phyloP scores from a whole-genome alignment of 2,113 vertebrate genomes.

The Daubentonia madagascariensis region DNA sequence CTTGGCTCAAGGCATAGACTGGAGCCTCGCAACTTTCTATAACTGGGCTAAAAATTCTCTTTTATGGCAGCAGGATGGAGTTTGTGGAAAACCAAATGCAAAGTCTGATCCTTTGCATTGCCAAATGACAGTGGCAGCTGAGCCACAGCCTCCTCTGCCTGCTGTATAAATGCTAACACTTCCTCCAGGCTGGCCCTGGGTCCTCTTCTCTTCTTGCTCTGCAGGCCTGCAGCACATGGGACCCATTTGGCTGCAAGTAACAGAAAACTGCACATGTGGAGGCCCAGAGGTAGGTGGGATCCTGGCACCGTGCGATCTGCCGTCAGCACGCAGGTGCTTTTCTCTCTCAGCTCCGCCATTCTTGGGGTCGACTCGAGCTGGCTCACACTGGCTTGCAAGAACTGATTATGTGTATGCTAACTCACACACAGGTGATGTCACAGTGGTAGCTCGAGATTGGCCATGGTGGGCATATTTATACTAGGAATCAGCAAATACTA shows the following conservation, averaged over 20 bases:
- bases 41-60: conserved; percentile 1
- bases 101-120: not conserved
- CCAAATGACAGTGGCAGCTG: rapidly evolving
- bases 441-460: not conserved
- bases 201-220: not conserved
- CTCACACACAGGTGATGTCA: not conserved
- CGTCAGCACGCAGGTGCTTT: not conserved
- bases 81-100: not conserved
- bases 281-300: not conserved
- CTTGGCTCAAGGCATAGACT: not conserved
- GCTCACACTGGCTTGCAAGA: not conserved
- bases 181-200: not conserved
- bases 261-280: not conserved
- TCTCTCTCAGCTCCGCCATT: not conserved
- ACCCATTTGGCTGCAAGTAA: not conserved
- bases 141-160: not conserved
- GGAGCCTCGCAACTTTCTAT: not conserved
- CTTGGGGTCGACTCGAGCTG: not conserved
- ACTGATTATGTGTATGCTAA: too few relatives aligned
- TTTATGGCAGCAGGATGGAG: not conserved
- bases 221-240: not conserved
- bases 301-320: rapidly evolving
- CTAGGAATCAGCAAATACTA: not conserved
- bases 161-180: not conserved
- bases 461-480: not conserved